Evolutionary conservation across 2,888 invertebrate species (phyloP).

Genomic region (Synergus itoensis): DNA sequence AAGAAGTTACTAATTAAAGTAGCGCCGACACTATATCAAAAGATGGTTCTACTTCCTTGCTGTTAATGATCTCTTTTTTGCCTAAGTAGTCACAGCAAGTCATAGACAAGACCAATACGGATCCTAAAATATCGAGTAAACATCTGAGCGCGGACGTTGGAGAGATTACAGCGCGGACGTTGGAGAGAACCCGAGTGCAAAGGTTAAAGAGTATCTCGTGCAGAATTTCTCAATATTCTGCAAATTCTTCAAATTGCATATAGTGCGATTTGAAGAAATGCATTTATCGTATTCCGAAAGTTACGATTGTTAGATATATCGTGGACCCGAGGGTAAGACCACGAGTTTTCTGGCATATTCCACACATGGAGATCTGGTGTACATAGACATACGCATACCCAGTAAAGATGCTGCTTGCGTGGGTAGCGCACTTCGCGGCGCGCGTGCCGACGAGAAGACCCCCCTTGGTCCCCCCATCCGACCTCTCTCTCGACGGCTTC

Average conservation of each 20-base stretch:
- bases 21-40: too few species aligned
- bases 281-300: slow-evolving; percentile 67
- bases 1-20: not conserved
- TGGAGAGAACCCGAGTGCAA: too few species aligned
- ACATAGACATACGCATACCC: slow-evolving; percentile 27
- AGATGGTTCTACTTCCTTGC: not conserved
- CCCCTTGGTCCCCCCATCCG: slow-evolving; percentile 49
- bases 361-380: slow-evolving; percentile 43
- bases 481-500: slow-evolving; percentile 59
- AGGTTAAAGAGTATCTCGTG: too few species aligned
- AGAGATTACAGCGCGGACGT: too few species aligned
- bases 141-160: too few species aligned
- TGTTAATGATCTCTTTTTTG: not conserved
- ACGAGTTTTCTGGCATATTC: slow-evolving; percentile 54
- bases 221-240: too few species aligned
- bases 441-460: slow-evolving; percentile 73
- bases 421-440: slow-evolving; percentile 72
- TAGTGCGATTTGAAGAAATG: slow-evolving; percentile 2
- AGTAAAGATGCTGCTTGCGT: slow-evolving; percentile 48
- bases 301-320: slow-evolving; percentile 51
- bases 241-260: too few species aligned
- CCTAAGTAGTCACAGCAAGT: too few species aligned
- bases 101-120: too few species aligned
- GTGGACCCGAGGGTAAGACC: slow-evolving; percentile 48
- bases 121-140: too few species aligned